These are phyloP conservation scores for Xestia ashworthii DNA, from an alignment of 2,888 invertebrate genomes.

Conservation along the genomic window DNA sequence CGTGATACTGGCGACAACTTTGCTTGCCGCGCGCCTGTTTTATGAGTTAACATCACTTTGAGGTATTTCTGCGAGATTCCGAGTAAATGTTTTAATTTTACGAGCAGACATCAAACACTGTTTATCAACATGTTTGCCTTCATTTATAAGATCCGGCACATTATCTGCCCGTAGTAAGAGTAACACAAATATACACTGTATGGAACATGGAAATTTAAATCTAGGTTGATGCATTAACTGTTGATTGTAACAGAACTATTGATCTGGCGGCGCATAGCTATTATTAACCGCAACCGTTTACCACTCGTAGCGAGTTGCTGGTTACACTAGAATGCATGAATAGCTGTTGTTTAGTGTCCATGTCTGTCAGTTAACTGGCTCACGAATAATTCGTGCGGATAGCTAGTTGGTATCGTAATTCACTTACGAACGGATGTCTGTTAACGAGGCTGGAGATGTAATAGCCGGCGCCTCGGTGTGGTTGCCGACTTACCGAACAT, in stretches of 20 bases:
- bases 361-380: slow-evolving; percentile 60
- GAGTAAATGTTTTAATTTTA: slow-evolving; percentile 54
- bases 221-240: slow-evolving; percentile 27
- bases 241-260: slow-evolving; percentile 40
- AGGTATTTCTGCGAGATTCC: slow-evolving; percentile 31
- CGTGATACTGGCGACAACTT: slow-evolving; percentile 29
- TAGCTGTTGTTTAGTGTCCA: slow-evolving; percentile 37
- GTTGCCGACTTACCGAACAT: slow-evolving; percentile 78
- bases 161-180: background rate
- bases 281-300: slow-evolving; percentile 42
- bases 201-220: background rate
- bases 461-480: slow-evolving; percentile 73
- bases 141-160: slow-evolving; percentile 13
- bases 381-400: slow-evolving; percentile 70
- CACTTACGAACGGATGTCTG: slow-evolving; percentile 77
- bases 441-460: slow-evolving; percentile 76
- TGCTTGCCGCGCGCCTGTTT: slow-evolving; percentile 41
- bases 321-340: slow-evolving; percentile 45
- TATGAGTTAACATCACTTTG: slow-evolving; percentile 59
- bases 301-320: slow-evolving; percentile 28
- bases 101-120: slow-evolving; percentile 28
- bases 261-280: slow-evolving; percentile 32
- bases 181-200: background rate
- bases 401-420: slow-evolving; percentile 75
- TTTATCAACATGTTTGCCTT: slow-evolving; percentile 29